Conservation (phyloP, 2,888 invertebrate species). For the Cosmorhoe ocellata region DNA sequence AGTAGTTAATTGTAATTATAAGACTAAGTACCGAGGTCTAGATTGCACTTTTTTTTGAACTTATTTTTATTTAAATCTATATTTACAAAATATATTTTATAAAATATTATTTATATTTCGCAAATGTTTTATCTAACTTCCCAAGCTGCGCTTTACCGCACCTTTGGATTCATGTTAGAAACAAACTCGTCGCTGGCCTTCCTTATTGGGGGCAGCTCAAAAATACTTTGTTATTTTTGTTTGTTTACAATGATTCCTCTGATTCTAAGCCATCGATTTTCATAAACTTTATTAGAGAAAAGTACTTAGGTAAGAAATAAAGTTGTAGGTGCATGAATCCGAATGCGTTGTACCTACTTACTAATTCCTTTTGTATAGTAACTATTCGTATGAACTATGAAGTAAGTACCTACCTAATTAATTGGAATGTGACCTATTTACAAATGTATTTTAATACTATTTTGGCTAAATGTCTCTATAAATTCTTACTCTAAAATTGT, state of each 20-base stretch:
- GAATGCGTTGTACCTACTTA: conserved; percentile 58
- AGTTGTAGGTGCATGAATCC: conserved; percentile 53
- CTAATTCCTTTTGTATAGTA: conserved; percentile 66
- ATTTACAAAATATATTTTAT: conserved; percentile 79
- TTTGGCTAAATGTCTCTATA: conserved; percentile 81
- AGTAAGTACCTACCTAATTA: conserved; percentile 55
- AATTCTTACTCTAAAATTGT: conserved; percentile 75
- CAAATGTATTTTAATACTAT: conserved; percentile 71
- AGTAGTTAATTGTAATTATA: conserved; percentile 58
- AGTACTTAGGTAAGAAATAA: not conserved
- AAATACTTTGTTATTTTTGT: no score
- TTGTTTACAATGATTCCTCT: not conserved
- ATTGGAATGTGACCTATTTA: conserved; percentile 73
- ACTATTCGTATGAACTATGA: conserved; percentile 50
- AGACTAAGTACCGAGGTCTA: conserved; percentile 61
- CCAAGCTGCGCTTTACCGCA: conserved; percentile 52
- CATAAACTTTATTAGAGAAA: conserved; percentile 5
- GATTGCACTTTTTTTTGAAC: conserved; percentile 71
- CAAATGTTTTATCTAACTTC: conserved; percentile 53
- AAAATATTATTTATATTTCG: conserved; percentile 75
- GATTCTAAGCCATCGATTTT: not conserved
- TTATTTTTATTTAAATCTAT: conserved; percentile 56
- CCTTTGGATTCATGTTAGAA: conserved; percentile 53
- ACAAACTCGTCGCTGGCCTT: conserved; percentile 6
- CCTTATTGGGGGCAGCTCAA: conserved; percentile 39